These are phyloP conservation scores for Rhadinocentrus ornatus DNA, from an alignment of 2,797 vertebrate genomes.

Conservation along the genomic window DNA sequence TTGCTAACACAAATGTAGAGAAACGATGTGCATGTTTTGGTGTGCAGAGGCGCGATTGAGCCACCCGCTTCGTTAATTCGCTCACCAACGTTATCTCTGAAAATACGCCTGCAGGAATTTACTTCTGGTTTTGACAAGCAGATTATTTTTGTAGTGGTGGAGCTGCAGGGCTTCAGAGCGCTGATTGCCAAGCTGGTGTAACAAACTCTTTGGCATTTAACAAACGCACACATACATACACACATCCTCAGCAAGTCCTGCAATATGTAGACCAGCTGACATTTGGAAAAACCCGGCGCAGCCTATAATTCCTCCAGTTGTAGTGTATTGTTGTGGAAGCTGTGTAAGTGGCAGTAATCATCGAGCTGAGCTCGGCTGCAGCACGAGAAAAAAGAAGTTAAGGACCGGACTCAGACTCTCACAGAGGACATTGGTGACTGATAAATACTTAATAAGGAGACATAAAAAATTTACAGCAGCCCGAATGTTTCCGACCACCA, in stretches of 20 bases:
- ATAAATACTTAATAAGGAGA: constrained; percentile 38
- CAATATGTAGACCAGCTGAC: constrained; percentile 40
- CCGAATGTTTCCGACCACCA: not conserved
- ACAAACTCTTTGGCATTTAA: constrained; percentile 55
- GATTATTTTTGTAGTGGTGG: constrained; percentile 50
- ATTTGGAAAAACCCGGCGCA: constrained; percentile 36
- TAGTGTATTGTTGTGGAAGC: not conserved
- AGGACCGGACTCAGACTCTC: constrained; percentile 2
- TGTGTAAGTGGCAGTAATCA: constrained; percentile 1
- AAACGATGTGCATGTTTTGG: constrained; percentile 1
- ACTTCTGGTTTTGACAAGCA: constrained; percentile 46
- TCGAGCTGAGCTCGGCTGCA: constrained; percentile 3
- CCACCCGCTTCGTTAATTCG: constrained; percentile 16
- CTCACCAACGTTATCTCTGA: constrained; percentile 41
- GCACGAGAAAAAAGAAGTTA: constrained; percentile 19
- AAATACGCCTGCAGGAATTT: constrained; percentile 53
- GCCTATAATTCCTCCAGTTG: constrained; percentile 18
- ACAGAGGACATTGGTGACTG: not conserved
- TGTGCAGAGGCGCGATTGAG: constrained; percentile 26
- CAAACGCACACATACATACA: constrained; percentile 23
- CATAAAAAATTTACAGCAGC: constrained; percentile 30
- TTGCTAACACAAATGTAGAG: not conserved
- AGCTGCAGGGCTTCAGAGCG: constrained; percentile 10
- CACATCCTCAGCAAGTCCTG: not conserved
- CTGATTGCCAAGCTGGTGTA: constrained; percentile 45